phyloP scores from a whole-genome alignment of 2,888 invertebrate genomes.

The Drosophila multiciliata region DNA sequence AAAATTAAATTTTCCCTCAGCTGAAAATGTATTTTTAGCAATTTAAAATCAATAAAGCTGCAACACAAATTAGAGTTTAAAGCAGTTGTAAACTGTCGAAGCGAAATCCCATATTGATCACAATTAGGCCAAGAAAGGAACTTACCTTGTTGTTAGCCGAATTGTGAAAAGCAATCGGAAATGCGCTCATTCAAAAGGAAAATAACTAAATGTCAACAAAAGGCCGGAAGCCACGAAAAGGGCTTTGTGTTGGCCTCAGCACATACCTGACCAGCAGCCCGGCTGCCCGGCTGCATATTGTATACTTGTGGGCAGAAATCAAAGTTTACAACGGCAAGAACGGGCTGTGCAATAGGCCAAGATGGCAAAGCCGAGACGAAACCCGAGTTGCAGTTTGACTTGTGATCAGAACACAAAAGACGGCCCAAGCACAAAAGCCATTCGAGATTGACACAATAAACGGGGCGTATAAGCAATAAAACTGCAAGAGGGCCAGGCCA shows the following conservation, averaged over 20 bases:
- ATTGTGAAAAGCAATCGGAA: conserved; percentile 37
- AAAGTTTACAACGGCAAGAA: conserved; percentile 32
- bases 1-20: not conserved
- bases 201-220: conserved; percentile 51
- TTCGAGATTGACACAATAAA: conserved; percentile 54
- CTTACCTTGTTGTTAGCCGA: conserved; percentile 15
- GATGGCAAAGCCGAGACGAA: conserved; percentile 5
- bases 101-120: conserved; percentile 3
- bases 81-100: not conserved
- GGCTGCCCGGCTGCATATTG: conserved; percentile 1
- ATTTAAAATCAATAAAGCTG: not conserved
- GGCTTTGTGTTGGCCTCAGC: conserved; percentile 21
- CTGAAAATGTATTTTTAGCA: not conserved
- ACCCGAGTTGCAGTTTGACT: conserved; percentile 11
- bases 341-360: conserved; percentile 14
- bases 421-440: conserved; percentile 41
- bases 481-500: conserved; percentile 47
- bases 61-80: not conserved
- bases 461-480: conserved; percentile 70
- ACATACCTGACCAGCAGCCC: conserved; percentile 9
- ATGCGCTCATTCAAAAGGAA: conserved; percentile 46
- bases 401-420: conserved; percentile 33
- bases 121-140: conserved; percentile 5
- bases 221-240: conserved; percentile 31
- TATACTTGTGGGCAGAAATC: conserved; percentile 15